Evolutionary conservation across 2,113 vertebrate genomes (phyloP).

Genomic region (Prochilodus magdalenae): DNA sequence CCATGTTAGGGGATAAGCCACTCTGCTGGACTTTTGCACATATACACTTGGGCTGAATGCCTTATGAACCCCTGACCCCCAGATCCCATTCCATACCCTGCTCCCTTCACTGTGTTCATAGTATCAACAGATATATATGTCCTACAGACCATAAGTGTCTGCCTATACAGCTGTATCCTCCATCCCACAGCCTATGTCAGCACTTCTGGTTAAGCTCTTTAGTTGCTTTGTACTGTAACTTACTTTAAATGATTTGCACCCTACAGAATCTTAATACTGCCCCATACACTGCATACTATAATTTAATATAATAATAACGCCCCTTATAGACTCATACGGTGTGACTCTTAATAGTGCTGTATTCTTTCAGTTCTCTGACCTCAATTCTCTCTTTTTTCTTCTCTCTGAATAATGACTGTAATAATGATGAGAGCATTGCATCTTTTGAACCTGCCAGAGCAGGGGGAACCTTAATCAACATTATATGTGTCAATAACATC

Average conservation of each 20-base stretch:
- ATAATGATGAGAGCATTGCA: slow-evolving; percentile 5
- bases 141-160: too few species aligned
- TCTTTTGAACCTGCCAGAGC: slow-evolving; percentile 21
- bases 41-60: slow-evolving; percentile 34
- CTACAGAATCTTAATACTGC: not conserved
- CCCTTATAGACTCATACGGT: not conserved
- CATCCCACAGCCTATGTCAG: not conserved
- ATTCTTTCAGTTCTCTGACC: slow-evolving; percentile 7
- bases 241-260: not conserved
- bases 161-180: slow-evolving; percentile 29
- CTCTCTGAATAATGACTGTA: slow-evolving; percentile 23
- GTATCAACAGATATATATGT: not conserved
- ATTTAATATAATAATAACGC: not conserved
- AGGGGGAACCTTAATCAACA: slow-evolving; percentile 21
- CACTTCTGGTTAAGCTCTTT: not conserved
- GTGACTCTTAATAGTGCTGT: slow-evolving; percentile 21
- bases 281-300: not conserved
- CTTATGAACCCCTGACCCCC: not conserved
- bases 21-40: slow-evolving; percentile 44
- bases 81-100: slow-evolving; percentile 21
- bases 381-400: slow-evolving; percentile 34
- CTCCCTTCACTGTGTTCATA: slow-evolving; percentile 15
- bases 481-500: slow-evolving; percentile 7
- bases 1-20: not conserved
- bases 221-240: slow-evolving; percentile 22